Conservation (phyloP, 2,888 invertebrate genomes). For the Eupithecia centaureata region DNA sequence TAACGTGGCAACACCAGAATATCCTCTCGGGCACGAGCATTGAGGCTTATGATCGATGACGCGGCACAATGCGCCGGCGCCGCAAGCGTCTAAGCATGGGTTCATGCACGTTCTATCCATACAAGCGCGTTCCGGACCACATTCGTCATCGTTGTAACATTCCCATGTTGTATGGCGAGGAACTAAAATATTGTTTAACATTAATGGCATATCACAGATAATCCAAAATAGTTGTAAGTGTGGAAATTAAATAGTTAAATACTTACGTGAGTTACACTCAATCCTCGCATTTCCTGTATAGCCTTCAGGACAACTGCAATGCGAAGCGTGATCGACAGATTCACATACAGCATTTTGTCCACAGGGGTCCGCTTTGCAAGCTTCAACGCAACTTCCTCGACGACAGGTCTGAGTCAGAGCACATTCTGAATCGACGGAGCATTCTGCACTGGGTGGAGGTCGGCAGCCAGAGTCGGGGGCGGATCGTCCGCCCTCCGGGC, state of each 20-base stretch:
- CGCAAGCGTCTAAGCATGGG: conserved; percentile 91
- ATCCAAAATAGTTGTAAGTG: background rate
- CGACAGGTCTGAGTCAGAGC: conserved; percentile 89
- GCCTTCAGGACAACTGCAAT: conserved; percentile 90
- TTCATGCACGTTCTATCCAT: conserved; percentile 90
- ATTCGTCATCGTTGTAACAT: conserved; percentile 91
- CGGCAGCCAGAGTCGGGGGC: conserved; percentile 90
- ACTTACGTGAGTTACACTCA: conserved; percentile 87
- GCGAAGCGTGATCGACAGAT: conserved; percentile 89
- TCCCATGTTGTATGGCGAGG: conserved; percentile 83
- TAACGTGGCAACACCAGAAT: conserved; percentile 88
- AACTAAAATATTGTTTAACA: conserved; percentile 54
- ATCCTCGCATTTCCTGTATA: conserved; percentile 91
- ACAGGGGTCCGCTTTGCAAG: conserved; percentile 90
- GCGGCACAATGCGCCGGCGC: conserved; percentile 91
- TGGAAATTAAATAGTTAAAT: background rate
- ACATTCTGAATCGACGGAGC: conserved; percentile 90
- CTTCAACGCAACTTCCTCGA: conserved; percentile 89
- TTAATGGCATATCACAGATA: background rate
- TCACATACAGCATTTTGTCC: conserved; percentile 93
- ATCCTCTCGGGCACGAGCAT: conserved; percentile 92
- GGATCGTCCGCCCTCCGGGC: conserved; percentile 91
- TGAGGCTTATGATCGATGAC: conserved; percentile 89
- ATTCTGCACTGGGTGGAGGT: conserved; percentile 84
- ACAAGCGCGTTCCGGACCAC: conserved; percentile 89